phyloP scores from a whole-genome alignment of 2,113 vertebrate species.

The Sorex araneus region DNA sequence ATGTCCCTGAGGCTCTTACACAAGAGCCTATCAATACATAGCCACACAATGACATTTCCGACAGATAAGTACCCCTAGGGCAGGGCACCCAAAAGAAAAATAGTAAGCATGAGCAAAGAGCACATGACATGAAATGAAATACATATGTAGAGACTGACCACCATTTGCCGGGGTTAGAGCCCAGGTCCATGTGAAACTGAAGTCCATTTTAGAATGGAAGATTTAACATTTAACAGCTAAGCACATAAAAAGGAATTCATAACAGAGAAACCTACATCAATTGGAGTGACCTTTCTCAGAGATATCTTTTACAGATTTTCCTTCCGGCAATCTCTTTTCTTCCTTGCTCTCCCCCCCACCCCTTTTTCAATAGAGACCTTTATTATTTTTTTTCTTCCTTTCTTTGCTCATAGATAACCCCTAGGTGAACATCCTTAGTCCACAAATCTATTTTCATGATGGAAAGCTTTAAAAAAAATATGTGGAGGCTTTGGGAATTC shows the following conservation, averaged over 20 bases:
- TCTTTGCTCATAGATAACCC: conserved; percentile 61
- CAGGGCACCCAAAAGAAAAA: conserved; percentile 78
- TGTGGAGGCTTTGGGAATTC: conserved; percentile 48
- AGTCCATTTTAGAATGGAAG: conserved; percentile 74
- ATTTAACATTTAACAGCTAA: conserved; percentile 84
- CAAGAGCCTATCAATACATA: conserved; percentile 71
- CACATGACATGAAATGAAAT: conserved; percentile 81
- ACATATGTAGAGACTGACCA: conserved; percentile 81
- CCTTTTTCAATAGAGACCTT: conserved; percentile 60
- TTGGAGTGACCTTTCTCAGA: conserved; percentile 84
- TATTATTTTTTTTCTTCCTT: conserved; percentile 64
- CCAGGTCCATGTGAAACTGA: conserved; percentile 73
- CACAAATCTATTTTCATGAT: conserved; percentile 36
- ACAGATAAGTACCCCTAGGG: conserved; percentile 76
- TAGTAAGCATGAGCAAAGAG: conserved; percentile 75
- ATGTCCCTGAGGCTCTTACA: conserved; percentile 80
- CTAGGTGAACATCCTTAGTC: conserved; percentile 60
- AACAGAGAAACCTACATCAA: conserved; percentile 78
- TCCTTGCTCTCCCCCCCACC: conserved; percentile 59
- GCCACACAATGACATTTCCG: conserved; percentile 78
- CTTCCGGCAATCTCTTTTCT: conserved; percentile 76
- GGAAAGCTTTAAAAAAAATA: conserved; percentile 60
- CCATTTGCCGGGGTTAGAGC: conserved; percentile 69
- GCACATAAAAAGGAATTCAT: conserved; percentile 82
- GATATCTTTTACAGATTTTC: conserved; percentile 82